Evolutionary conservation across 2,797 vertebrate species (phyloP).

Genomic region (Oryzias dopingdopingensis): DNA sequence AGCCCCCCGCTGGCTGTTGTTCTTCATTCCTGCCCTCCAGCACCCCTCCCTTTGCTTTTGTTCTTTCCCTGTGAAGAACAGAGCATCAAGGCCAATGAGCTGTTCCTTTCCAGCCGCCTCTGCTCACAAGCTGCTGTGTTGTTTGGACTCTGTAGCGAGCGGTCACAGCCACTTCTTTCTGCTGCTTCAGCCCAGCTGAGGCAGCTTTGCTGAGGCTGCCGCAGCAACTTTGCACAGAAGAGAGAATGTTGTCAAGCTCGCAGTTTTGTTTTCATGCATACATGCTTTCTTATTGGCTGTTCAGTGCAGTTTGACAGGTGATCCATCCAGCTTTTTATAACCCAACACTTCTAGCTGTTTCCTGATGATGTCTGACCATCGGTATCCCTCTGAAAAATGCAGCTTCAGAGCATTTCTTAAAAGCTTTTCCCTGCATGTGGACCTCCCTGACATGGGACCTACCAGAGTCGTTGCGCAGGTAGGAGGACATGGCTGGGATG

Average conservation of each 20-base stretch:
- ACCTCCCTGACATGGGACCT: slow-evolving; percentile 18
- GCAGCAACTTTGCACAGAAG: background rate
- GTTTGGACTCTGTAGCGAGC: slow-evolving; percentile 1
- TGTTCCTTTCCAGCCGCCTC: background rate
- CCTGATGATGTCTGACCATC: background rate
- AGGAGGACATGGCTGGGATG: slow-evolving; percentile 97
- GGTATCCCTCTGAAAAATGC: background rate
- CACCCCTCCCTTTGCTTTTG: background rate
- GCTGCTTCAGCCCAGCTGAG: background rate
- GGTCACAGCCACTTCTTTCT: background rate
- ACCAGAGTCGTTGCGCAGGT: slow-evolving; percentile 98
- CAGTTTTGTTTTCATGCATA: slow-evolving; percentile 4
- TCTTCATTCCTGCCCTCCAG: background rate
- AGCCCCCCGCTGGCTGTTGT: background rate
- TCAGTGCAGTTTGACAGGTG: background rate
- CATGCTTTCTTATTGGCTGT: background rate
- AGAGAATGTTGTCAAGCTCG: background rate
- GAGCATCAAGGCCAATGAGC: background rate
- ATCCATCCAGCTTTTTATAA: slow-evolving; percentile 2
- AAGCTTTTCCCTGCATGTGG: no score
- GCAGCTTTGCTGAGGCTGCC: background rate
- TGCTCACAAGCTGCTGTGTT: background rate
- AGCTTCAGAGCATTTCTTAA: background rate
- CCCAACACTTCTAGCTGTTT: background rate
- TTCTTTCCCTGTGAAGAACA: no score